Evolutionary conservation across 2,888 invertebrate genomes (phyloP), one percentile per base, ranked within the genome.

Genomic region (Aquatica leii): DNA sequence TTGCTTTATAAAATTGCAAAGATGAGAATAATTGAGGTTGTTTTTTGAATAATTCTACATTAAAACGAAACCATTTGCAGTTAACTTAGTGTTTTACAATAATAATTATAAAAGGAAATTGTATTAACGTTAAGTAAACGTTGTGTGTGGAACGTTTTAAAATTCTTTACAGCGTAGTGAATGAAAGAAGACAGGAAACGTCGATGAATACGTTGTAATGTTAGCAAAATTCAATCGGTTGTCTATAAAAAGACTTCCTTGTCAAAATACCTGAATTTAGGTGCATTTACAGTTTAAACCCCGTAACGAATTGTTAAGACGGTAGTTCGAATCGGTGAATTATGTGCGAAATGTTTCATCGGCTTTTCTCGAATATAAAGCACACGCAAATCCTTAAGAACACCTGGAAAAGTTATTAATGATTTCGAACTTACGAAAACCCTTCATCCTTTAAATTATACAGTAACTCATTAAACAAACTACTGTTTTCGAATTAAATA

Each of bases 221-320:
- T 54, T 62, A n/a, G 54, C 59, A 59, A 59, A 54, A 59, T 43
- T 56, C 37, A 20, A 52, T 34, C 49, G 55, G 53, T 59, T 61
- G 48, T 66, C 64, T 67, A 59, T 59, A 62, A 57, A 46, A 49
- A 57, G 49, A 59, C 65, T 63, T 57, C 57, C 56, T 55, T 68
- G 67, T 68, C 63, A 49, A 61, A 61, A 65, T 66, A 69, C 67
- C 61, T 65, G 57, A 35, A 43, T 46, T 57, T 60, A 59, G 59
- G 58, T 24, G 59, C 52, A 43, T 15, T 54, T 54, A 51, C 14
- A 35, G 11, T 51, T 46, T 72, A 75, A 75, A 69, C 73, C 54
- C 69, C 71, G 69, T 70, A 55, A 61, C 72, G 62, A 75, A 75
- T 75, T 62, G 67, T 69, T 71, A 74, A 74, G 74, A 69, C 72